Evolutionary conservation across 2,888 invertebrate species (phyloP).

Genomic region (Drosophila peninsularis): DNA sequence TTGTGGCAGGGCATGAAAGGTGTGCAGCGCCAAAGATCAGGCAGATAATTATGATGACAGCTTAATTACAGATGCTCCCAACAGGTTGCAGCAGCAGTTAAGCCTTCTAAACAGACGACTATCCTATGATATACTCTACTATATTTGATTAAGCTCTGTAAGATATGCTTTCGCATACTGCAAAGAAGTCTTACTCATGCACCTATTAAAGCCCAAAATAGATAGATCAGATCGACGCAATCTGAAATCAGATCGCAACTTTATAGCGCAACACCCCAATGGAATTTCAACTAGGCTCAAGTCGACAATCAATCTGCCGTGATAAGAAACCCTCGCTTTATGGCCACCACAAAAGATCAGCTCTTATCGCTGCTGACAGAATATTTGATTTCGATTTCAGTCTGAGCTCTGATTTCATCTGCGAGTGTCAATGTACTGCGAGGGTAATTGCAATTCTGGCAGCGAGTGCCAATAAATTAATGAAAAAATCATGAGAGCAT

Average conservation of each 20-base stretch:
- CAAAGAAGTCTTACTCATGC: neutral
- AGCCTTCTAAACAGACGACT: too few species aligned
- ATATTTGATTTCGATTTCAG: slow-evolving; percentile 42
- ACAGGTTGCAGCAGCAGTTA: neutral
- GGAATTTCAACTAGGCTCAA: neutral
- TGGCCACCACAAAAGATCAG: neutral
- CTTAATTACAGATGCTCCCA: slow-evolving; percentile 55
- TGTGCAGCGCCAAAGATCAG: slow-evolving; percentile 36
- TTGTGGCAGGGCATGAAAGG: slow-evolving; percentile 19
- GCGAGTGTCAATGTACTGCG: slow-evolving; percentile 50
- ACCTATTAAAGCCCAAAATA: neutral
- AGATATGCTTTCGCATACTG: too few species aligned
- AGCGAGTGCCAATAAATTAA: slow-evolving; percentile 66
- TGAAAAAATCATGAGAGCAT: slow-evolving; percentile 72
- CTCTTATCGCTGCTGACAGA: slow-evolving; percentile 25
- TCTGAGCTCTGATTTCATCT: slow-evolving; percentile 30
- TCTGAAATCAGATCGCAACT: neutral
- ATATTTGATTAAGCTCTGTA: neutral
- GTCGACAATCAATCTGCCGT: slow-evolving; percentile 7
- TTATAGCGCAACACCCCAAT: neutral
- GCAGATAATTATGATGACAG: slow-evolving; percentile 56
- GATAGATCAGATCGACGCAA: neutral
- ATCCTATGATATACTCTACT: neutral
- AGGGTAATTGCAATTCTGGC: slow-evolving; percentile 40
- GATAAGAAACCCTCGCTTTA: slow-evolving; percentile 5